Evolutionary conservation across 1,140 invertebrate genomes (phyloP), one percentile per base, ranked within the genome.

Genomic region (Copidosoma floridanum): DNA sequence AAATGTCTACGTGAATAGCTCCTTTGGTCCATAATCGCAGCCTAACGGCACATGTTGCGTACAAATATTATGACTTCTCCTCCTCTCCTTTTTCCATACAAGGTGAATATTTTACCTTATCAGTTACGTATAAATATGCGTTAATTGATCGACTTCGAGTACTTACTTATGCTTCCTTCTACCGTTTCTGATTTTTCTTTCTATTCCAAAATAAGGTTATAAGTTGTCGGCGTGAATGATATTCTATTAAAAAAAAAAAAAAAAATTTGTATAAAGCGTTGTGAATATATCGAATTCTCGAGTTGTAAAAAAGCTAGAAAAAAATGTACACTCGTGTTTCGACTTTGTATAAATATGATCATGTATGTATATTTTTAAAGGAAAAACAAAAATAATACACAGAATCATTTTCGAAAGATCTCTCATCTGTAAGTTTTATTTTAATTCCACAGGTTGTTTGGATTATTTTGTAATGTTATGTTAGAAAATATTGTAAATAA

Each of bases 1-100:
- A n/a, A n/a, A n/a, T n/a, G n/a, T n/a, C n/a, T n/a, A n/a, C n/a
- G n/a, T n/a, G n/a, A n/a, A n/a, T n/a, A n/a, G n/a, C n/a, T n/a
- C n/a, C n/a, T n/a, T n/a, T n/a, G n/a, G n/a, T n/a, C n/a, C n/a
- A n/a, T n/a, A n/a, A n/a, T n/a, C n/a, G n/a, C n/a, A n/a, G n/a
- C n/a, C 56, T 52, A 66, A 64, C 62, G 68, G 67, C 68, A 65
- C 57, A 63, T 57, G 66, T 71, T 71, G 68, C n/a, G 69, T 73
- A 70, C 68, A 71, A 70, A 70, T 67, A 54, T 57, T 37, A 61
- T 70, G 63, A 55, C 66, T 65, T 46, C 48, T 55, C 43, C 50
- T 29, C n/a, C n/a, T n/a, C n/a, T n/a, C n/a, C n/a, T 41, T 55
- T 24, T 55, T 55, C 20, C 16, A 52, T 48, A 53, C 14, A 21